Conservation (phyloP, 53 echinoderm and acorn worm species). For the Paracentrotus lividus region DNA sequence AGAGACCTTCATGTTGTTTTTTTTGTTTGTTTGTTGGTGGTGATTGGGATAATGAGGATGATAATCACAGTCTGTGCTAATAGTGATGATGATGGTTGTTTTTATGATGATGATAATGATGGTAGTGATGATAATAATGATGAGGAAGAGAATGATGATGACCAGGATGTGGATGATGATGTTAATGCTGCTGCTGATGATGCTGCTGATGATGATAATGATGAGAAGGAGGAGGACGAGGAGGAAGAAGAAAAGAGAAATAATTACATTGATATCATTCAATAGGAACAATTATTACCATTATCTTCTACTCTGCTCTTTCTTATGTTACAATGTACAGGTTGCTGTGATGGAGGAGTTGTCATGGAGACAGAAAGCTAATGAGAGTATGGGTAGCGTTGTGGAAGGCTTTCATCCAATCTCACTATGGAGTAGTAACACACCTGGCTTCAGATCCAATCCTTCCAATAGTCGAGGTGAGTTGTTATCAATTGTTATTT, state of each 20-base stretch:
- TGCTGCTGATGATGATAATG: neutral
- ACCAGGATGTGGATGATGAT: neutral
- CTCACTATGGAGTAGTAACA: constrained; percentile 16
- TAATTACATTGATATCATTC: neutral
- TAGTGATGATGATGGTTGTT: neutral
- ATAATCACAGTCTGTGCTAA: neutral
- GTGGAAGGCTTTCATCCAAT: constrained; percentile 22
- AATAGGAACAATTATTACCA: too few species aligned
- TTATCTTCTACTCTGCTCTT: too few species aligned
- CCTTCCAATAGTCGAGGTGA: constrained; percentile 19
- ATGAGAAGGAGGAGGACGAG: neutral
- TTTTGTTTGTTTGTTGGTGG: neutral
- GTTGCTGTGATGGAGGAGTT: constrained; percentile 67
- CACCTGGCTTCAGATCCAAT: neutral
- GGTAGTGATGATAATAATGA: neutral
- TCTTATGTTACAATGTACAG: neutral
- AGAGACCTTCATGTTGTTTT: neutral
- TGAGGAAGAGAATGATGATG: neutral
- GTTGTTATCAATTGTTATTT: neutral
- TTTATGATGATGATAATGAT: neutral
- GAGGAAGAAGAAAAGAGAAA: neutral
- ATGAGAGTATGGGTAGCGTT: neutral
- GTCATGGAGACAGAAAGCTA: constrained; percentile 53
- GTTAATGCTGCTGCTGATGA: neutral
- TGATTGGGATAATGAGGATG: neutral